Base-by-base conservation (phyloP, 2,888 invertebrate species). In the Actias luna region DNA sequence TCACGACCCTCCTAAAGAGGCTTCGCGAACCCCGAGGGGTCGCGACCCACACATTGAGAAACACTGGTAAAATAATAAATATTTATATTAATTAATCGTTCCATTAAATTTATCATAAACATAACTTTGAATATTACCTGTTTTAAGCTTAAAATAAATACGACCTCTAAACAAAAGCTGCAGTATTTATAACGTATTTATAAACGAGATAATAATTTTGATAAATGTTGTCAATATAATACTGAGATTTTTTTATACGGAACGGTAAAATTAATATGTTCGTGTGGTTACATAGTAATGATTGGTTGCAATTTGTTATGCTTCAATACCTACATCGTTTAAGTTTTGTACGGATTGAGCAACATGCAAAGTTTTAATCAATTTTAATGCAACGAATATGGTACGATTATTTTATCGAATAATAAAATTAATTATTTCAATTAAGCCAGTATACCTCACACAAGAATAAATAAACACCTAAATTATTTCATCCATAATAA, bases 131-230 rank as follows among this genome's bases (percentile, higher is more conserved):
- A 18, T 14, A 46, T 46, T 46, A 46, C 39, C 58, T 36, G 59
- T 52, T 52, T 59, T 63, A 52, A 59, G 50, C 35, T 71, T 73
- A 71, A 71, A 75, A 71, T 73, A 72, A 65, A 59, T 62, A 65
- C 66, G 76, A 74, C 76, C 76, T 77, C 73, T 72, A 73, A 75
- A 71, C 67, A 76, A 79, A 78, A 78, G 78, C 74, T 69, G 71
- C 63, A 55, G 66, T n/a, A n/a, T n/a, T n/a, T n/a, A n/a, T n/a
- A n/a, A n/a, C n/a, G n/a, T n/a, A n/a, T n/a, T n/a, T n/a, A n/a
- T 8, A 57, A 18, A 61, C 31, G 29, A 31, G 57, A 42, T 18
- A 61, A 42, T 31, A 61, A 36, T 55, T 36, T 31, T 1, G 36
- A 57, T 57, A 57, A 61, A 27, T n/a, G 33, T 57, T 61, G 29